Evolutionary conservation across 2,888 invertebrate genomes (phyloP), one percentile per base, ranked within the genome.

Genomic region (Rhogogaster chlorosoma): DNA sequence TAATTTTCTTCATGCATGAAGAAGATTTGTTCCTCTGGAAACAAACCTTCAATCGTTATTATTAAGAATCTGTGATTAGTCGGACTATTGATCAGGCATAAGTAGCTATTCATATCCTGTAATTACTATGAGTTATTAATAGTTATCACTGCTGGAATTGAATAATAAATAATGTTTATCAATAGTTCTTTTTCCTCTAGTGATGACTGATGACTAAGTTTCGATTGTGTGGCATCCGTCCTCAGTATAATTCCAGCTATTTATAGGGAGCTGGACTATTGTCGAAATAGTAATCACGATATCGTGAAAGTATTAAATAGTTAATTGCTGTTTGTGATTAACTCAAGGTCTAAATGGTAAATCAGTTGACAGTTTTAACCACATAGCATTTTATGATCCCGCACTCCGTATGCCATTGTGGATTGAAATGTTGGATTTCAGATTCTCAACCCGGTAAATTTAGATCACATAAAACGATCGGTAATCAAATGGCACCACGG

Each of bases 401-500:
- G 42, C 10, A 73, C 26, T 42, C n/a, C n/a, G n/a, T n/a, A n/a
- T 42, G 73, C 2, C 1, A 7, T 32, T 32, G 67, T 32, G 18
- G 18, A 10, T 12, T 1, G 2, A 32, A 32, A 32, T 67, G 12
- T 71, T 38, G 42, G 22, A 38, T 71, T 22, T 22, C 22, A 1
- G 71, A 38, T 71, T 71, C n/a, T 42, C 32, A 15, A 26, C 10
- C 38, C 36, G 10, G 22, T 22, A 18, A 71, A 71, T 38, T 71
- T 71, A 32, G 77, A 77, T 49, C 77, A 32, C 77, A 18, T 36
- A 36, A 49, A 49, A 32, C 53, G 15, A 77, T 49, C 77, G 49
- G 29, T 77, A 77, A 77, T 10, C 49, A 26, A 80, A 36, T 49
- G 78, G 61, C 78, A 57, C 38, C 61, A 15, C 53, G n/a, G 32